Evolutionary conservation across 2,113 vertebrate genomes (phyloP), one percentile per base, ranked within the genome.

Genomic region (Pionites leucogaster): DNA sequence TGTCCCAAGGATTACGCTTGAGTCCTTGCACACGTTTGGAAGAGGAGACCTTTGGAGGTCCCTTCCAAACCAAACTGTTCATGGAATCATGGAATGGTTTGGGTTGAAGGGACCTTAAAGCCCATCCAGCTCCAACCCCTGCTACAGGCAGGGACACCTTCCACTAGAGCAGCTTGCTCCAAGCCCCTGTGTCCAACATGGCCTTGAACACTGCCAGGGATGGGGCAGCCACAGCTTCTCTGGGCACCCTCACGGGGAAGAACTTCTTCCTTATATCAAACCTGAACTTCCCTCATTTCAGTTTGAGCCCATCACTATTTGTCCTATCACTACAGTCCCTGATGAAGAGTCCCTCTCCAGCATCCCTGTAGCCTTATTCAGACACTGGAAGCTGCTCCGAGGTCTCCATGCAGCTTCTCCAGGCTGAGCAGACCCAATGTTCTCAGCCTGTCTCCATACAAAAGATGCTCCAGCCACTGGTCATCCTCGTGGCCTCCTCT

Each of bases 1-100:
- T 5, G 44, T 23, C 37, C 55, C 29, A 23, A 62, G 33, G 6
- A 50, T 0, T 25, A 1, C 8, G 6, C 17, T 60, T 0, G 8
- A 67, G 46, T 27, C 23, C 60, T 57, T 46, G 6, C 29, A 3
- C 35, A 7, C 31, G 1, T n/a, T 39, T 89, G 55, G 19, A 15
- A 1, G 33, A 15, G 57, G 33, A n/a, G 57, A 10, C 9, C 20
- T 59, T 22, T n/a, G 20, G 57, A n/a, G 57, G 55, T 4, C 33
- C 20, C 57, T 13, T 23, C 57, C 57, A 59, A 13, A 13, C 20
- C 55, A n/a, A 23, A 59, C 33, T 59, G 9, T n/a, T 59, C 55
- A 23, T 59, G 9, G 33, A n/a, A 23, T n/a, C 33, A 23, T 35
- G 22, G 57, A 35, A n/a, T 15, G 33, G 33, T 35, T 59, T 24